Percentiles rank a stretch among this genome's conserved stretches.
phyloP scores from a whole-genome alignment of 2,113 vertebrate species.

The Elephantulus edwardii region DNA sequence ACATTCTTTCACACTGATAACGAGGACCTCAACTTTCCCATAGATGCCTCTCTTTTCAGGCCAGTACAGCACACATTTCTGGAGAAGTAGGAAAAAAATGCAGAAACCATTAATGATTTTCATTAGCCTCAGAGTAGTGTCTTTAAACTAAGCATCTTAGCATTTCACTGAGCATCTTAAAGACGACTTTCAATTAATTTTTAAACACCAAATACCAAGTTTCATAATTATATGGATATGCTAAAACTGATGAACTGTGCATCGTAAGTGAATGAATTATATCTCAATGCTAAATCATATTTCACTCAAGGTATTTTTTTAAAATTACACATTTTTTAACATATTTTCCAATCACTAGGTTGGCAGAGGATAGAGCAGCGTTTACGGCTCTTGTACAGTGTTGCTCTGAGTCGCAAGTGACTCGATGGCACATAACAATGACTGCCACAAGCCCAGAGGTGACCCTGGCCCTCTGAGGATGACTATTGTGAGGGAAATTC shows the following conservation, averaged over 20 bases:
- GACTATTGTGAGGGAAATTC: too few species aligned
- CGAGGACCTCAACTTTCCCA: conserved; percentile 94
- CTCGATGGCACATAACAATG: too few species aligned
- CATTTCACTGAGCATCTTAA: neutral
- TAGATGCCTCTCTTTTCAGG: conserved; percentile 97
- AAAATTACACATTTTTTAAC: too few species aligned
- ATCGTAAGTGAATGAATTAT: neutral
- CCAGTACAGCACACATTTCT: conserved; percentile 99
- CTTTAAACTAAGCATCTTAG: too few species aligned
- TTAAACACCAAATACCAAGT: neutral
- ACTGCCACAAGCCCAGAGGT: too few species aligned
- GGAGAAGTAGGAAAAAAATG: conserved; percentile 47
- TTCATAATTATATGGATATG: neutral
- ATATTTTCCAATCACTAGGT: too few species aligned
- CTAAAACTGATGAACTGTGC: neutral
- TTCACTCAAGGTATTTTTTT: neutral
- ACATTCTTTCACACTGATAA: conserved; percentile 89
- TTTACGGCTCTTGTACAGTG: too few species aligned
- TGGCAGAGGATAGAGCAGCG: too few species aligned
- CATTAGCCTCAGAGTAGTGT: neutral
- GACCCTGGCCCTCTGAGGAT: too few species aligned
- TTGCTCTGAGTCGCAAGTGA: too few species aligned
- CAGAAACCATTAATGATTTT: neutral
- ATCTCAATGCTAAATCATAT: neutral
- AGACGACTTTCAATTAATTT: neutral